Percentiles rank a stretch among this genome's conserved stretches.
These are phyloP conservation scores for Cecidostiba fungosa DNA, from an alignment of 2,888 invertebrate species.

Conservation along the genomic window DNA sequence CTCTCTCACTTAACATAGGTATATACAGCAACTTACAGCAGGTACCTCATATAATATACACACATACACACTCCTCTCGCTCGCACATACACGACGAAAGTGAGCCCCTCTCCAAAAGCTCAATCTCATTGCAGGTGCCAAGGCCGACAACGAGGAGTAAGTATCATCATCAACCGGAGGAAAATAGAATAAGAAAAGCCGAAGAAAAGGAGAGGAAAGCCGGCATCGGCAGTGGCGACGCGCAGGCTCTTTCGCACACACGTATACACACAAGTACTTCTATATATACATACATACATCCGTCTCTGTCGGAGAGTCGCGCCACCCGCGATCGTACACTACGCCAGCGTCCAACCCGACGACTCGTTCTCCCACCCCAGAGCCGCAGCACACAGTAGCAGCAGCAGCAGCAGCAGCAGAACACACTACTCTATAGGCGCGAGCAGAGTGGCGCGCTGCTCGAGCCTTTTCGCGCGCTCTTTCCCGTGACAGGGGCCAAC, in stretches of 20 bases:
- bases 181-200: neutral
- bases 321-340: neutral
- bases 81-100: no score
- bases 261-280: neutral
- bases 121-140: neutral
- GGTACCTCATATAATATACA: no score
- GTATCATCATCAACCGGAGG: neutral
- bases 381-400: neutral
- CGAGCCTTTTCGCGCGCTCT: neutral
- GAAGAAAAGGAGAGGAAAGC: neutral
- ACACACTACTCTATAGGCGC: neutral
- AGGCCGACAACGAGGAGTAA: neutral
- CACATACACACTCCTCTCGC: no score
- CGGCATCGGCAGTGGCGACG: neutral
- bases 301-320: neutral
- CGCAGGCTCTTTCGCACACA: neutral
- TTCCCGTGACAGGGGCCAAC: neutral
- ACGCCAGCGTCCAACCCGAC: slow-evolving; percentile 7
- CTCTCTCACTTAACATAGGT: no score
- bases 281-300: neutral
- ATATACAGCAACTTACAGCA: no score
- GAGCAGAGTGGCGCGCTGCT: neutral
- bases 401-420: neutral
- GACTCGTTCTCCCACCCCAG: neutral
- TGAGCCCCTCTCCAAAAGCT: no score